Evolutionary conservation across 2,113 vertebrate genomes (phyloP).

Genomic region (Physeter macrocephalus): DNA sequence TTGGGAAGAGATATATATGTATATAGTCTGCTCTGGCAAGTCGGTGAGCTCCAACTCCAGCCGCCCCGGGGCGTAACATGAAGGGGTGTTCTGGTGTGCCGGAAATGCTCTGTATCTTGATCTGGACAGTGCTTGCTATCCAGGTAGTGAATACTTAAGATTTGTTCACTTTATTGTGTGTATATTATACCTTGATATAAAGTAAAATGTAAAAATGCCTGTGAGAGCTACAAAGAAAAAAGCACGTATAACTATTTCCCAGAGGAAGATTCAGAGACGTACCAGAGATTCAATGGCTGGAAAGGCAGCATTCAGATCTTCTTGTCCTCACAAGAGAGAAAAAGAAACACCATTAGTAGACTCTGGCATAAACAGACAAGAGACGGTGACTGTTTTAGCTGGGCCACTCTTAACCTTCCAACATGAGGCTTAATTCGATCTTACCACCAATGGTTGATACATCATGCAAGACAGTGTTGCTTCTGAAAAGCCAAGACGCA

Average conservation of each 20-base stretch:
- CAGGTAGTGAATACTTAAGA: not conserved
- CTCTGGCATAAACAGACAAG: not conserved
- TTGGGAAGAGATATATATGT: rapidly evolving
- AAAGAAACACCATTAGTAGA: not conserved
- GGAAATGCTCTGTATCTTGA: not conserved
- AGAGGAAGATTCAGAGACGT: not conserved
- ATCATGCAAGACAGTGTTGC: not conserved
- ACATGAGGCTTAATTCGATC: not conserved
- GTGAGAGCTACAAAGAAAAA: not conserved
- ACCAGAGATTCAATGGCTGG: not conserved
- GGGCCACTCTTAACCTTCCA: not conserved
- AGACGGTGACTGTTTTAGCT: not conserved
- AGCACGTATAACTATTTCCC: not conserved
- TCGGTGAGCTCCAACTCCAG: not conserved
- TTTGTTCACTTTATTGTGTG: not conserved
- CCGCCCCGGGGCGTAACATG: not conserved
- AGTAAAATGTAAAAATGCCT: not conserved
- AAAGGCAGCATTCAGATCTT: not conserved
- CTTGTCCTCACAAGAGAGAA: not conserved
- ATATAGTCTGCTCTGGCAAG: not conserved
- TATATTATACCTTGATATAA: not conserved
- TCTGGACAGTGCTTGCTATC: not conserved
- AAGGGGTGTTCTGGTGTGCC: too few relatives aligned
- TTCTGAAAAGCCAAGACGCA: not conserved
- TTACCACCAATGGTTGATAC: not conserved